Evolutionary conservation across 2,888 invertebrate species (phyloP).

Genomic region (Ophraella communa): DNA sequence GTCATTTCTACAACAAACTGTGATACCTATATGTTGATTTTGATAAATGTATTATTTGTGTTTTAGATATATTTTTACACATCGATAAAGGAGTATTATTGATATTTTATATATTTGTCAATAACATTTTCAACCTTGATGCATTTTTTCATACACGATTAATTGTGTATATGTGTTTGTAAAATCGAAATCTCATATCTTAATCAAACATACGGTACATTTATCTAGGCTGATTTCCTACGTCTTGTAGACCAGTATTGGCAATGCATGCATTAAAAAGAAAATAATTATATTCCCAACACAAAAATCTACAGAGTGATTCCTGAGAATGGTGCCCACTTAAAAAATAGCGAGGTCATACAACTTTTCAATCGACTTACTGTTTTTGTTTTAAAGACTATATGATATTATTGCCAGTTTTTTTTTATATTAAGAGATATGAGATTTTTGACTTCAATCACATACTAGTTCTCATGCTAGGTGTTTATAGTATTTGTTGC

Average conservation of each 20-base stretch:
- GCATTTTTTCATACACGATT: background rate
- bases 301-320: background rate
- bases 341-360: background rate
- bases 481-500: slow-evolving; percentile 37
- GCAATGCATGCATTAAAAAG: no score
- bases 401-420: background rate
- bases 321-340: background rate
- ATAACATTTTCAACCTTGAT: background rate
- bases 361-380: background rate
- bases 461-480: slow-evolving; percentile 39
- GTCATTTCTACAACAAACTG: no score
- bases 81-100: no score
- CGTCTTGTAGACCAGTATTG: no score
- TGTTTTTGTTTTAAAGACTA: no score
- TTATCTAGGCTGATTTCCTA: no score
- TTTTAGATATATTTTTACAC: no score
- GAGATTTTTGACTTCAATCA: background rate
- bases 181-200: background rate
- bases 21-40: no score
- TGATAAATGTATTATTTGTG: no score
- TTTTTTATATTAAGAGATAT: background rate
- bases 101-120: background rate
- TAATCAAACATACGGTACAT: no score
- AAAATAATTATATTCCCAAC: no score
- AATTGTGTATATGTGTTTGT: background rate